A percentile compares a stretch with the other conserved stretches of the same genome.
These are phyloP conservation scores for Leptogaster cylindrica DNA, from an alignment of 2,888 invertebrate species.

Conservation along the genomic window DNA sequence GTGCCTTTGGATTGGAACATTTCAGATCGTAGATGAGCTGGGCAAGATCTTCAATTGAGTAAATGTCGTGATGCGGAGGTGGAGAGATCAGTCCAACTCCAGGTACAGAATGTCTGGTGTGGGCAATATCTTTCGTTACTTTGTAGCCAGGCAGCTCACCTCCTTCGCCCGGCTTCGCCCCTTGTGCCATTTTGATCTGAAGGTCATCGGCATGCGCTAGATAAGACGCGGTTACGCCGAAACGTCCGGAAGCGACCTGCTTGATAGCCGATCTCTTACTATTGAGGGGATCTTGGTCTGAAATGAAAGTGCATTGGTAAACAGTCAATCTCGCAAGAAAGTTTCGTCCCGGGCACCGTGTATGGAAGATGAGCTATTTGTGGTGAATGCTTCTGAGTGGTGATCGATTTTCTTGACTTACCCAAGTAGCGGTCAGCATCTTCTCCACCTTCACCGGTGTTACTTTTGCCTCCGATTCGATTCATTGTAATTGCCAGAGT, in stretches of 20 bases:
- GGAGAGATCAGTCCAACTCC: constrained; percentile 98
- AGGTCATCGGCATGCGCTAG: constrained; percentile 97
- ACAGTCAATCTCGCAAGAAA: constrained; percentile 9
- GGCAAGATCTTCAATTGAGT: constrained; percentile 98
- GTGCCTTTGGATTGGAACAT: constrained; percentile 92
- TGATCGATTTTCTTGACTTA: constrained; percentile 49
- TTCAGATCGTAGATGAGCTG: constrained; percentile 98
- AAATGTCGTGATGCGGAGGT: constrained; percentile 99
- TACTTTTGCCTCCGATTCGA: constrained; percentile 94
- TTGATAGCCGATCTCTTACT: constrained; percentile 95
- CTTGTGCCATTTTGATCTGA: constrained; percentile 99
- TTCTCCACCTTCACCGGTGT: constrained; percentile 98
- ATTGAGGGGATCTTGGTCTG: constrained; percentile 76
- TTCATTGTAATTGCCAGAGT: constrained; percentile 98
- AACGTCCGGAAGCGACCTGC: constrained; percentile 97
- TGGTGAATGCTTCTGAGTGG: constrained; percentile 30
- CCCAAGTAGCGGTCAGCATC: constrained; percentile 78
- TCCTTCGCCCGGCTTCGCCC: constrained; percentile 98
- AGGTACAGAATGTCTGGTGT: constrained; percentile 92
- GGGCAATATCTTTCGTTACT: constrained; percentile 94
- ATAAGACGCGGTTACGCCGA: constrained; percentile 97
- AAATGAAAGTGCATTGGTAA: constrained; percentile 29
- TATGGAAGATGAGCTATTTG: constrained; percentile 28
- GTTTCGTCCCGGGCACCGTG: constrained; percentile 16
- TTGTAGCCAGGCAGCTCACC: constrained; percentile 93